These are phyloP conservation scores for Chelonoidis abingdonii DNA, from an alignment of 2,113 vertebrate species.

Conservation along the genomic window DNA sequence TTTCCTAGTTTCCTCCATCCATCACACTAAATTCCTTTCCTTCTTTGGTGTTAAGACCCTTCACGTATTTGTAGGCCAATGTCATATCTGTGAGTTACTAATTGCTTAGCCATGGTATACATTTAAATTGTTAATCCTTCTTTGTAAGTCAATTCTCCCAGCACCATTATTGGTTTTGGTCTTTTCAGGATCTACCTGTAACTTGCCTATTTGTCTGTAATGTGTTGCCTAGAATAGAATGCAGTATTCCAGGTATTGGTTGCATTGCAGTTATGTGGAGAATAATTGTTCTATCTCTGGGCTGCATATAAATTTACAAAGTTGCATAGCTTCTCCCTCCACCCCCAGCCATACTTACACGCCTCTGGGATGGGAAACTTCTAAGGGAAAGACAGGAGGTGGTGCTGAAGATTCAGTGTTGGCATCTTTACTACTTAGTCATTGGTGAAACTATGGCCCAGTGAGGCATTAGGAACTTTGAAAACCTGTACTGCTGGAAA, in stretches of 20 bases:
- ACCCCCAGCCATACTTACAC: neutral
- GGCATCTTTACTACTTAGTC: neutral
- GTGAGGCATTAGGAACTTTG: neutral
- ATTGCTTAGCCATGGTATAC: neutral
- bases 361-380: neutral
- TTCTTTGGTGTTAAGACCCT: neutral
- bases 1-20: neutral
- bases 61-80: neutral
- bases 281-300: neutral
- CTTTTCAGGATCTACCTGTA: neutral
- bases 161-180: neutral
- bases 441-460: neutral
- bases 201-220: neutral
- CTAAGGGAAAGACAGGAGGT: neutral
- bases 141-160: neutral
- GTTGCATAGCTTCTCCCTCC: neutral
- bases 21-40: neutral
- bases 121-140: neutral
- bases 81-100: neutral
- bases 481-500: neutral
- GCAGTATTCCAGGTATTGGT: fast-evolving
- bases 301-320: neutral
- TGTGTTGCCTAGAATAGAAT: neutral
- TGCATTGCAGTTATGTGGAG: fast-evolving
- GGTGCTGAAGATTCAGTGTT: neutral